These are phyloP conservation scores for Zalophus californianus DNA, from an alignment of 2,797 vertebrate genomes.

Conservation along the genomic window DNA sequence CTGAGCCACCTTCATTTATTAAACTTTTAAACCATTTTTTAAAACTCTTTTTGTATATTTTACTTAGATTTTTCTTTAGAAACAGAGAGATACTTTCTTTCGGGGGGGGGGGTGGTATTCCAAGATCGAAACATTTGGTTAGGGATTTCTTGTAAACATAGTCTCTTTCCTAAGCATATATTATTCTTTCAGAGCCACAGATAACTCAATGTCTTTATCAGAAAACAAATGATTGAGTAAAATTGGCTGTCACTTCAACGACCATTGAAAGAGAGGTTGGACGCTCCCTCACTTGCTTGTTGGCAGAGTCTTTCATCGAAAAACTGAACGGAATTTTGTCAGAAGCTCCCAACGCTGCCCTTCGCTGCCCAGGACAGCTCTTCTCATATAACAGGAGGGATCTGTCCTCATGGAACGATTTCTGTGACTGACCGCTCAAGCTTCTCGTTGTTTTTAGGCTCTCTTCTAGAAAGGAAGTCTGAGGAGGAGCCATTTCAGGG, in stretches of 20 bases:
- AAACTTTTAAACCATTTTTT: not conserved
- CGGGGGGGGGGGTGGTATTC: not conserved
- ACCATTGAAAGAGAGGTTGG: accelerated
- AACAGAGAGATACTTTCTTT: not conserved
- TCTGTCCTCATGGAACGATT: not conserved
- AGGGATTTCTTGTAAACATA: not conserved
- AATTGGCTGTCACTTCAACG: not conserved
- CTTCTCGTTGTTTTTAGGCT: accelerated
- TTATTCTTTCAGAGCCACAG: too few species aligned
- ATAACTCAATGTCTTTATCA: too few species aligned
- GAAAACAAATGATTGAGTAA: not conserved
- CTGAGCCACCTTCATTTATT: not conserved
- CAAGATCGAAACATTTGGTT: not conserved
- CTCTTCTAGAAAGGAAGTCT: not conserved
- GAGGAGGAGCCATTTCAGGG: not conserved
- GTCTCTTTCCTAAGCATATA: not conserved
- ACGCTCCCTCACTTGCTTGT: not conserved
- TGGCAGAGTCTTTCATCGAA: accelerated
- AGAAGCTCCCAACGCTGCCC: not conserved
- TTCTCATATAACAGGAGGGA: not conserved
- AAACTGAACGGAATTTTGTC: not conserved
- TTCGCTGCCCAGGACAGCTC: not conserved
- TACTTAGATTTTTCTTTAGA: not conserved
- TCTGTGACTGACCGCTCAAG: not conserved
- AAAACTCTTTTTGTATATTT: not conserved